These are phyloP conservation scores for Syritta pipiens DNA, from an alignment of 2,888 invertebrate genomes.

Conservation along the genomic window DNA sequence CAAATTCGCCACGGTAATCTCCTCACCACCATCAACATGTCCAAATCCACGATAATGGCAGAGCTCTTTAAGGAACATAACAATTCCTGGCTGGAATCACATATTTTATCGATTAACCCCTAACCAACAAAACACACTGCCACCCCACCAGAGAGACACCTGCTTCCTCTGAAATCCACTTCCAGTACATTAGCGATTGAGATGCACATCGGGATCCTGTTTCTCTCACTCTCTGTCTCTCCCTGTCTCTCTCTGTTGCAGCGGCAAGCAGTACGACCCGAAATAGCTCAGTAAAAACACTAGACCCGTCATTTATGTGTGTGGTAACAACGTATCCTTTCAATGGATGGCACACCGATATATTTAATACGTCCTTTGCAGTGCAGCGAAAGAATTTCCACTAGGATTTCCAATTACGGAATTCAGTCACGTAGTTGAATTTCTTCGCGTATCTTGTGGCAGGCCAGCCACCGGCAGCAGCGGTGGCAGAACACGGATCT, in stretches of 20 bases:
- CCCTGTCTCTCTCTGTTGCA: background rate
- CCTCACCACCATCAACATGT: constrained; percentile 4
- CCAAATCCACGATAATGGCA: constrained; percentile 37
- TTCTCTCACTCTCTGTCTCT: background rate
- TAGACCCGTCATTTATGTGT: too few species aligned
- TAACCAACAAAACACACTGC: background rate
- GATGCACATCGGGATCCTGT: constrained; percentile 18
- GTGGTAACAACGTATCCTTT: constrained; percentile 3
- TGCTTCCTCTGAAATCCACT: constrained; percentile 42
- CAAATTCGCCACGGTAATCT: constrained; percentile 23
- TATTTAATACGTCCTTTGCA: constrained; percentile 39
- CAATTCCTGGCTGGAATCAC: constrained; percentile 26
- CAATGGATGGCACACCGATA: background rate
- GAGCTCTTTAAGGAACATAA: constrained; percentile 34
- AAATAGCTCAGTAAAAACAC: constrained; percentile 15
- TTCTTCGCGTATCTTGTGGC: constrained; percentile 47
- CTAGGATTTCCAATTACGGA: constrained; percentile 62
- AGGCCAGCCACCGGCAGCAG: background rate
- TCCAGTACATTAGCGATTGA: constrained; percentile 56
- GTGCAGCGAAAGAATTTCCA: constrained; percentile 45
- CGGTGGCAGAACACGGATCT: constrained; percentile 57
- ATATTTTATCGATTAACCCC: constrained; percentile 54
- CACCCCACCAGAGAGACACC: constrained; percentile 16
- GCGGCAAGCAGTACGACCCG: constrained; percentile 19
- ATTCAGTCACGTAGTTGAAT: constrained; percentile 65